Conservation (phyloP, 2,797 vertebrate genomes). For the Petrocephalus schoutedeni region DNA sequence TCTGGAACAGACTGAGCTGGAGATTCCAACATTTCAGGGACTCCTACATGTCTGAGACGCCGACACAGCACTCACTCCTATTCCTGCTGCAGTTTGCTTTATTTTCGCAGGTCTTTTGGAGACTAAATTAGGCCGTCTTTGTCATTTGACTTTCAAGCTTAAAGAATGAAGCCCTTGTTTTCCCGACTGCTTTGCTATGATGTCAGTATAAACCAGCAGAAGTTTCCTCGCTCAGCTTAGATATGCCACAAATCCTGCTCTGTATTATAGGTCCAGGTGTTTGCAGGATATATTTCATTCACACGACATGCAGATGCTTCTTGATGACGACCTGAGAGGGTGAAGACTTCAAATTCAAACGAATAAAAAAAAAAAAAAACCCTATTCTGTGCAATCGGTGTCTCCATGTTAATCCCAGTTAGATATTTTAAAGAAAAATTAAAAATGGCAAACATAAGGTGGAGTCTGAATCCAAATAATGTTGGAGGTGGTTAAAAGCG, state of each 20-base stretch:
- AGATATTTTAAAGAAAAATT: neutral
- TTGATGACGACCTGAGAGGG: neutral
- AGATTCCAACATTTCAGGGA: neutral
- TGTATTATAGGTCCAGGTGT: neutral
- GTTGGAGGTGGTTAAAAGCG: neutral
- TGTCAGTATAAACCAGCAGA: neutral
- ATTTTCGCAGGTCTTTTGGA: neutral
- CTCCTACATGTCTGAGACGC: neutral
- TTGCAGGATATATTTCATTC: neutral
- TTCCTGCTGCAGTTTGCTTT: neutral
- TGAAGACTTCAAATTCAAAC: neutral
- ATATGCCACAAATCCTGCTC: neutral
- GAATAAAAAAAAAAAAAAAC: neutral
- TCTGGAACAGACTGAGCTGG: neutral
- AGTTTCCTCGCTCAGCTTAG: neutral
- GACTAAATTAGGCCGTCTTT: neutral
- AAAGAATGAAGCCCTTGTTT: neutral
- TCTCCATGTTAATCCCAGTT: neutral
- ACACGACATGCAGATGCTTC: neutral
- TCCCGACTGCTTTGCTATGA: neutral
- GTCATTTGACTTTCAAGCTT: neutral
- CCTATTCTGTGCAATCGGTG: neutral
- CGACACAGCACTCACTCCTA: neutral
- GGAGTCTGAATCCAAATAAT: neutral
- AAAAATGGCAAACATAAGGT: neutral